Evolutionary conservation across 2,797 vertebrate genomes (phyloP), one percentile per base, ranked within the genome.

Genomic region (Gallinago stenura): DNA sequence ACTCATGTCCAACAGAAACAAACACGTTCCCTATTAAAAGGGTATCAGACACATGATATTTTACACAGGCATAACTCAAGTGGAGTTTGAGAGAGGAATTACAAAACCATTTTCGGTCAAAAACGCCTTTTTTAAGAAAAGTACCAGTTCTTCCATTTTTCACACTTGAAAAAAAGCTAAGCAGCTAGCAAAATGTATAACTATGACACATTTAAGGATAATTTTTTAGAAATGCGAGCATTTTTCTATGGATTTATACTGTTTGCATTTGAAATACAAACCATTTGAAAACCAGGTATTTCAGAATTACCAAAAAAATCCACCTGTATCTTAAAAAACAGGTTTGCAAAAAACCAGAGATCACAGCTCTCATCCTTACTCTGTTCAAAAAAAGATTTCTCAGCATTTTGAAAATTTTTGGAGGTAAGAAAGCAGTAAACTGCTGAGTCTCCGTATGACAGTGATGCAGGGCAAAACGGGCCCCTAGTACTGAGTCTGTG

Each of bases 11-110:
- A 48, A 22, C 5, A 79, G 18, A 86, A 83, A 68, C 8, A 75
- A 81, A 28, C 2, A 8, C 0, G 0, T 30, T 30, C 8, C 15
- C 41, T 45, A 37, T 54, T 35, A 39, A 69, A 64, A 41, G 11
- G 53, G 5, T 48, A 64, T 43, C 4, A 39, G 6, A 53, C 3
- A 31, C 6, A 15, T 69, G 33, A 75, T 19, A 78, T 58, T 92
- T 75, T 57, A 37, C 10, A 56, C 5, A 15, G 33, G 12, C 11
- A 24, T 54, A 83, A 62, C 19, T 43, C 51, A n/a, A 82, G 0
- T 1, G 15, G 24, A 58, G 5, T 33, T 51, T 76, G 54, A 76
- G 14, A 73, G 84, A 54, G 15, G 10, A 84, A 66, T 51, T 82
- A 19, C 9, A 58, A 45, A 70, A 39, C 2, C 0, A 7, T 4